A percentile compares a stretch with the other conserved stretches of the same genome.
Conservation (phyloP, 2,113 vertebrate species). For the Peucedramus taeniatus region DNA sequence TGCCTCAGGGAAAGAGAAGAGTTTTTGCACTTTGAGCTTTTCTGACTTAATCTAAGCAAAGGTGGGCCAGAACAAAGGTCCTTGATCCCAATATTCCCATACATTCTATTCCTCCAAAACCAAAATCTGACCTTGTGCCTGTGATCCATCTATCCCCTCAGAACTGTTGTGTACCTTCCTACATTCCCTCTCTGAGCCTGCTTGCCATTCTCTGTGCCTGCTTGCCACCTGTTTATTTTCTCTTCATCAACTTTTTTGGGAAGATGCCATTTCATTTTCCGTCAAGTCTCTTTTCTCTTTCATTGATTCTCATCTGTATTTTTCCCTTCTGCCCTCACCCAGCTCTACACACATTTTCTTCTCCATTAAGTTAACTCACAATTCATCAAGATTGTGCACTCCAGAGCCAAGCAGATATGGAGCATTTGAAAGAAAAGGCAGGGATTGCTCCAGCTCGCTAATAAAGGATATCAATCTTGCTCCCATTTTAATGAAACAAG, state of each 20-base stretch:
- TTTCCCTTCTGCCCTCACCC: slow-evolving; percentile 38
- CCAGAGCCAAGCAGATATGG: slow-evolving; percentile 57
- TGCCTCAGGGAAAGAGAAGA: background rate
- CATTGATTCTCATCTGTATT: slow-evolving; percentile 41
- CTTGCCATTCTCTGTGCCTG: background rate
- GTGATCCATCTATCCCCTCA: background rate
- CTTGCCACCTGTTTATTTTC: slow-evolving; percentile 29
- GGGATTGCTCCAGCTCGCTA: slow-evolving; percentile 31
- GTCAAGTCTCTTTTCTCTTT: slow-evolving; percentile 15
- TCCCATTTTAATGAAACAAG: slow-evolving; percentile 57
- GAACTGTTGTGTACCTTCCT: background rate
- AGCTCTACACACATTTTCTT: slow-evolving; percentile 54
- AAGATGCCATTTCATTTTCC: slow-evolving; percentile 50
- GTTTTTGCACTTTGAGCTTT: background rate
- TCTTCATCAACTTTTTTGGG: slow-evolving; percentile 1
- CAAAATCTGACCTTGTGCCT: background rate
- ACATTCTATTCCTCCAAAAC: background rate
- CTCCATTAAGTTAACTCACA: slow-evolving; percentile 67
- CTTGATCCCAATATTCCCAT: background rate
- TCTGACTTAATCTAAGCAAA: background rate
- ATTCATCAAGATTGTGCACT: slow-evolving; percentile 53
- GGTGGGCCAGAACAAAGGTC: background rate
- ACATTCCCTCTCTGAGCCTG: background rate
- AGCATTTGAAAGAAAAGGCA: slow-evolving; percentile 38
- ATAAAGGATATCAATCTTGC: slow-evolving; percentile 53